Base-by-base conservation (phyloP, 53 echinoderm and acorn worm genomes). In the Astropecten irregularis region DNA sequence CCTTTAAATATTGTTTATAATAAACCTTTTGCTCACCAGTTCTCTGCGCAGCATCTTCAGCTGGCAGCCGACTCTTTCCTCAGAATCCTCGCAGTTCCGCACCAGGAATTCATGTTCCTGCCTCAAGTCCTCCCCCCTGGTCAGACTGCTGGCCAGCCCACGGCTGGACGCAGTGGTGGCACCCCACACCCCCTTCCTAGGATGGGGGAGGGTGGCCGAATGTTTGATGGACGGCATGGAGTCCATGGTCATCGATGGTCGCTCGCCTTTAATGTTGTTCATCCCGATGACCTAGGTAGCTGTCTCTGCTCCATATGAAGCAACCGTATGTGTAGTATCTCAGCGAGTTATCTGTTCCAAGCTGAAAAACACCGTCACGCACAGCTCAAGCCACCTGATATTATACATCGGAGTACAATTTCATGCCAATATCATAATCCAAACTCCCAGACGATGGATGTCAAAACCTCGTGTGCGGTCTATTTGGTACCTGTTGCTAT, bases 151-250 rank as follows among this genome's bases (percentile, higher is more conserved):
- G 79, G 50, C 4, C 19, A 3, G 21, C 33, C 27, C 13, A 18
- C 18, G 38, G 29, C 61, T 20, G 30, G 44, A 29, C n/a, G 46
- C 74, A n/a, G n/a, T n/a, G n/a, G n/a, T n/a, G 3, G 60, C 36
- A 7, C 79, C 61, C 79, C 79, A 79, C 46, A 79, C 79, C 61
- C 79, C 79, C 61, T 79, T 79, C 47, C 79, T 18, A 9, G 79
- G 79, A 62, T 62, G 79, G 21, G 79, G 79, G 0, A 79, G 32
- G 14, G 79, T 79, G 8, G 79, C 5, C 11, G 79, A 79, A 62
- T 79, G 29, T 46, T 60, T 44, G 48, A 79, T 30, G 30, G 47
- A 62, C 47, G 79, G 79, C 30, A 62, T 10, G 61, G 44, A 9
- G 48, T 46, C 79, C 61, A 33, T 62, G 22, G 20, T 62, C 62